Evolutionary conservation across 2,113 vertebrate genomes (phyloP), one percentile per base, ranked within the genome.

Genomic region (Argyrosomus japonicus): DNA sequence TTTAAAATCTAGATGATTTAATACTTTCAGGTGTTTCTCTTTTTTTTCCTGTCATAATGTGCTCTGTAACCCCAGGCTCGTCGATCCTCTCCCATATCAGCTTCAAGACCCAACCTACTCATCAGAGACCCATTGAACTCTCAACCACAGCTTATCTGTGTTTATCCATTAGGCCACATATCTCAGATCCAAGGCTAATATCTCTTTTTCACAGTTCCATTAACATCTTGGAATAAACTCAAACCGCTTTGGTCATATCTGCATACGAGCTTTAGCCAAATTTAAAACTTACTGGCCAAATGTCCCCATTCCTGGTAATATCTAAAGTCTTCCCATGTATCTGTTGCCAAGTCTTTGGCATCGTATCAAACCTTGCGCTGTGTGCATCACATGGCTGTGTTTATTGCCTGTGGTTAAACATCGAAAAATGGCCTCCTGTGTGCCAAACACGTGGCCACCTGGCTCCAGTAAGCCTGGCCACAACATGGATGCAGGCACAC

Each of bases 391-490:
- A 84, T 84, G 79, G 53, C 70, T 83, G 56, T 83, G 83, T 89
- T 85, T 88, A 87, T 83, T 75, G 79, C 75, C 79, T 82, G 86
- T 50, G 90, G 85, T 90, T 89, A 47, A 82, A 81, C 80, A 83
- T 64, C 2, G 18, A 87, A 83, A 88, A 87, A 81, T 74, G 45
- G 70, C 70, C 81, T 83, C 81, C 72, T 77, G 64, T 73, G 87
- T 76, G 91, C 80, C 89, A 91, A 91, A 91, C 87, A 93, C 67
- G 79, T 90, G 88, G 85, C 77, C 88, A 91, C 90, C 91, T 92
- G 89, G 90, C 90, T 92, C 90, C 91, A 91, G 79, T 5, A 6
- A 87, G 82, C 90, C 87, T 84, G 77, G 75, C 91, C 87, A 75
- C 79, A 77, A 54, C 64, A 70, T 21, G 51, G 58, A 79, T 29